Base-by-base conservation (phyloP, 2,888 invertebrate genomes). In the Theodoxus fluviatilis region DNA sequence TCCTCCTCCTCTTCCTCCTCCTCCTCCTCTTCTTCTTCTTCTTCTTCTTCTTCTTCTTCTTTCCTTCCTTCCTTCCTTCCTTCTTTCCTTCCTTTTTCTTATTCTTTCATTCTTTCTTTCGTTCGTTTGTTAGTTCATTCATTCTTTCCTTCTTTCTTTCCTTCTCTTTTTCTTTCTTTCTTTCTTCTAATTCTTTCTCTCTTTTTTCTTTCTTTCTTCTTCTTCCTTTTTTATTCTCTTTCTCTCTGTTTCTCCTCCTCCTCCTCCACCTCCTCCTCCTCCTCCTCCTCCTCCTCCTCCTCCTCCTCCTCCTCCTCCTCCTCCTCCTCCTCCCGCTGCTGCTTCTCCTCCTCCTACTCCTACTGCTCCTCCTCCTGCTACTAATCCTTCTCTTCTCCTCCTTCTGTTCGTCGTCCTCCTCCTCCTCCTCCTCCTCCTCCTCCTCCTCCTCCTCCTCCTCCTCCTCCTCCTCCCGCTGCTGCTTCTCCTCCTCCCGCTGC, bases 171-270 rank as follows among this genome's bases (percentile, higher is more conserved):
- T 67, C 35, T 49, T 6, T 49, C 31, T 38, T 25, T 38, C 35
- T 28, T 28, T 40, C 25, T 33, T n/a, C 43, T 1, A 22, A 25
- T 55, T 52, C 9, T 28, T 28, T 52, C 33, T 18, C n/a, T 47
- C 35, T 63, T 22, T 31, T 63, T 63, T 63, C 63, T 69, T 49
- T 69, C 43, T 33, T 35, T 43, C 49, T 69, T 31, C 31, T 40
- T 31, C 28, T 12, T 52, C 22, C 22, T 25, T 31, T 25, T n/a
- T 28, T 28, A 31, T 12, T 33, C 3, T 9, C 49, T 28, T 33
- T 3, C 33, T n/a, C 37, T 67, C 9, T 31, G 28, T 35, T 18
- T 37, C 22, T 47, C 18, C 15, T 22, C 22, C 31, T 2, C 12
- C 37, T 38, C 22, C 38, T 68, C 25, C 28, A n/a, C 57, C 9